Conservation (phyloP, 1,140 invertebrate genomes). For the Branchinecta lynchi region DNA sequence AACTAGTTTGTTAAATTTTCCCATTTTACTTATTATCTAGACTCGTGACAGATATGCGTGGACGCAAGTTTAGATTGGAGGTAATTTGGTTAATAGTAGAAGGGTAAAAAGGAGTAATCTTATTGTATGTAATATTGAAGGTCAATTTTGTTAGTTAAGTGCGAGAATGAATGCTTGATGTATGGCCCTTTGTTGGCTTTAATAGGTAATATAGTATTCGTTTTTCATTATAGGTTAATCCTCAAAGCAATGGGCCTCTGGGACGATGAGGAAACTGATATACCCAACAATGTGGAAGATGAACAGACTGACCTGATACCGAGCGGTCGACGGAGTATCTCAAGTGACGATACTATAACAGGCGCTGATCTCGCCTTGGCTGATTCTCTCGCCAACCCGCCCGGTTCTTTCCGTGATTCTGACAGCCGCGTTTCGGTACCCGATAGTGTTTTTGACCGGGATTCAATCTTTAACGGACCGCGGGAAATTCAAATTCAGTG, state of each 20-base stretch:
- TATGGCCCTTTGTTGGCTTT: too few relatives aligned
- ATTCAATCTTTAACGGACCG: background rate
- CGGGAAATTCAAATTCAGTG: background rate
- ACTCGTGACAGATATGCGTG: too few relatives aligned
- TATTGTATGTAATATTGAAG: too few relatives aligned
- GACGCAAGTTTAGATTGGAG: too few relatives aligned
- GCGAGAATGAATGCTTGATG: too few relatives aligned
- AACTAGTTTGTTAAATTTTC: too few relatives aligned
- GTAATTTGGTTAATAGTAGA: too few relatives aligned
- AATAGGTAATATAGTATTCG: constrained; percentile 22
- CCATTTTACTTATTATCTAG: too few relatives aligned
- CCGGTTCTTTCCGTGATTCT: background rate
- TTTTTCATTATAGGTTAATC: constrained; percentile 46
- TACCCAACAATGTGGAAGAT: constrained; percentile 31
- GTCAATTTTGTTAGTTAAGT: too few relatives aligned
- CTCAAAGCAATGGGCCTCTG: constrained; percentile 84
- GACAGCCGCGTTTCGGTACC: background rate
- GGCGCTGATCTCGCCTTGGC: background rate
- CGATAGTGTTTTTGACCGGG: background rate
- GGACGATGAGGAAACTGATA: constrained; percentile 41
- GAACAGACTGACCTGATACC: constrained; percentile 21
- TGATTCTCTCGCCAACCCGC: background rate
- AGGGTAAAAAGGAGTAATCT: too few relatives aligned
- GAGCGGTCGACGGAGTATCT: background rate
- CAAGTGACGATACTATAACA: background rate